Conservation (phyloP, 2,888 invertebrate genomes). For the Campaea margaritaria region DNA sequence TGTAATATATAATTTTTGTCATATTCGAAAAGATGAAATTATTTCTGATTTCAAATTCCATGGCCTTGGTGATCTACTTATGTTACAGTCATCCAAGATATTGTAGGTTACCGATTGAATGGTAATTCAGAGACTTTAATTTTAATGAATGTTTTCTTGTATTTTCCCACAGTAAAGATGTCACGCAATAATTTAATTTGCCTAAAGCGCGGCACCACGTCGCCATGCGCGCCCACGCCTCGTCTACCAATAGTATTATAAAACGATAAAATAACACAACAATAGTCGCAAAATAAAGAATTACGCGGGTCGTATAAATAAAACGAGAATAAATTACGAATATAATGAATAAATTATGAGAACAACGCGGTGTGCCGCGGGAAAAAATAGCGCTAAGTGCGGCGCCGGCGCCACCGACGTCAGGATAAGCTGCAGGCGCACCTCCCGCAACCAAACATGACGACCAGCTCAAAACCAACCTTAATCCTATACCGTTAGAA, state of each 20-base stretch:
- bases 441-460: conserved; percentile 54
- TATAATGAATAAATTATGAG: conserved; percentile 82
- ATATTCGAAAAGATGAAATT: too few species aligned
- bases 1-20: too few species aligned
- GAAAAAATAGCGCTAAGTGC: conserved; percentile 81
- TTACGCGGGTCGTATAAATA: conserved; percentile 62
- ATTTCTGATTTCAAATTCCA: too few species aligned
- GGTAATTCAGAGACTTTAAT: too few species aligned
- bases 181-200: conserved; percentile 67
- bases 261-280: conserved; percentile 63
- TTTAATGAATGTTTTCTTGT: conserved; percentile 9
- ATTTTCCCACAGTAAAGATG: conserved; percentile 58
- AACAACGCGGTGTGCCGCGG: conserved; percentile 68
- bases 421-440: conserved; percentile 75
- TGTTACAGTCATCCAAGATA: too few species aligned
- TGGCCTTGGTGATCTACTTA: too few species aligned
- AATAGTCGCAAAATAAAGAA: conserved; percentile 73
- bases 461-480: conserved; percentile 50
- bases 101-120: too few species aligned
- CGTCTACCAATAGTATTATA: conserved; percentile 52
- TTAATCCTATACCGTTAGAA: conserved; percentile 49
- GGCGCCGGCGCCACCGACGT: conserved; percentile 81
- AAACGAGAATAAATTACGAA: conserved; percentile 74
- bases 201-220: conserved; percentile 46
- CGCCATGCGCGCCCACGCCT: conserved; percentile 54